A percentile compares a stretch with the other conserved stretches of the same genome.
These are phyloP conservation scores for Lasioglossum marginatum DNA, from an alignment of 2,888 invertebrate species.

Conservation along the genomic window DNA sequence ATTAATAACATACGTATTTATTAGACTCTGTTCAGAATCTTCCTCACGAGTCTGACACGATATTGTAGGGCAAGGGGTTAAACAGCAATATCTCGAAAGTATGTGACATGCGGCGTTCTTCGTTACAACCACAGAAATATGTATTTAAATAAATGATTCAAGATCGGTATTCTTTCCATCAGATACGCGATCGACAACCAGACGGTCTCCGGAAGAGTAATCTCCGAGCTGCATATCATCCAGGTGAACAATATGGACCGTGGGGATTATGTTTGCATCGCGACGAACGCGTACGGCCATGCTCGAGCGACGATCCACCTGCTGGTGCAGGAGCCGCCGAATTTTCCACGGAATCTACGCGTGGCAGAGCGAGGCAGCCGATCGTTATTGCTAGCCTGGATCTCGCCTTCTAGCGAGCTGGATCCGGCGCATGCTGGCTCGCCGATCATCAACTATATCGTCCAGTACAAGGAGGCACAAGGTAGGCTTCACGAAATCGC, in stretches of 20 bases:
- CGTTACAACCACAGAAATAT: too few relatives aligned
- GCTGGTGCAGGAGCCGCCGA: slow-evolving; percentile 87
- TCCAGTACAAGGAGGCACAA: slow-evolving; percentile 87
- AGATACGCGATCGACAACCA: slow-evolving; percentile 82
- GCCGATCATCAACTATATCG: slow-evolving; percentile 86
- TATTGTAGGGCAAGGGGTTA: too few relatives aligned
- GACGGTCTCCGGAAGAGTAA: slow-evolving; percentile 81
- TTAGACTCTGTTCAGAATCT: too few relatives aligned
- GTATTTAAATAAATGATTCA: too few relatives aligned
- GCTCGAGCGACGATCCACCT: slow-evolving; percentile 86
- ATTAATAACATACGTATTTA: too few relatives aligned
- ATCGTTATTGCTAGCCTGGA: slow-evolving; percentile 87
- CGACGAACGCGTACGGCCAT: slow-evolving; percentile 88
- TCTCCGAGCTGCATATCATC: slow-evolving; percentile 86
- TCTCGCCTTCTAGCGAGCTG: slow-evolving; percentile 84
- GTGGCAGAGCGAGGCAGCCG: slow-evolving; percentile 86
- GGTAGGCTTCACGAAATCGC: slow-evolving; percentile 79
- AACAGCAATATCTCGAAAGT: too few relatives aligned
- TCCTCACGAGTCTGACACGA: too few relatives aligned
- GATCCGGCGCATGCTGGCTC: slow-evolving; percentile 84
- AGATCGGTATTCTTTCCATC: not conserved
- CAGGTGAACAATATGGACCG: slow-evolving; percentile 86
- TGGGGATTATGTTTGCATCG: slow-evolving; percentile 88
- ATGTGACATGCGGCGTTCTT: too few relatives aligned
- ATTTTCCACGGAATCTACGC: slow-evolving; percentile 87